Base-by-base conservation (phyloP, 2,797 vertebrate genomes). In the Lemur catta region DNA sequence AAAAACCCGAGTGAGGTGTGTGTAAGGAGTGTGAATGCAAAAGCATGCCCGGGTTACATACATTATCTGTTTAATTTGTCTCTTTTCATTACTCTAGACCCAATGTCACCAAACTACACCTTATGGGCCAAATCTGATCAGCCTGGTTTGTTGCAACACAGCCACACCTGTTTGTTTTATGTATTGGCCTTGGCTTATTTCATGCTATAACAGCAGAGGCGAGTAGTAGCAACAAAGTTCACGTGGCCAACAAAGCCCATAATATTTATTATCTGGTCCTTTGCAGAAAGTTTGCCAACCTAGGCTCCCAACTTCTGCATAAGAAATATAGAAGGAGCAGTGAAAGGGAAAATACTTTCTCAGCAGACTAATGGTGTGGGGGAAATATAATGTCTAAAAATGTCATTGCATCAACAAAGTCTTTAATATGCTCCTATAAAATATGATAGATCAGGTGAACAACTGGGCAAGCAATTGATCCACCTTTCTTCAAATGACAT, bases 401-500 rank as follows among this genome's bases (percentile, higher is more conserved):
- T 20, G 57, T 14, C 75, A 38, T 82, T 76, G 52, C 26, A 69
- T 84, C 84, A 33, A 84, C 24, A 59, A 93, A 80, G 35, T 93
- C 57, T 89, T 94, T 84, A 91, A 82, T 22, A 59, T 72, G 69
- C 48, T 33, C 75, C n/a, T 75, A 7, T 86, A 90, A 96, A 97
- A 92, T 57, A 86, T 84, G 85, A 94, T 35, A 90, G 85, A 74
- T 84, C 59, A 78, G 69, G n/a, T 78, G 67, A 97, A 38, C 65
- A 82, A 80, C 52, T 69, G 43, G 75, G 38, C 26, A 35, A 82
- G 75, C 41, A 9, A 94, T 80, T 86, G 95, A 91, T 55, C 86
- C 33, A 84, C 41, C n/a, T 89, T 96, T 87, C 41, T 75, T 71
- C 78, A 95, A 89, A 74, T 85, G 84, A 33, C 82, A 91, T 86